phyloP scores from a whole-genome alignment of 2,797 vertebrate species.

The Rhincodon typus region DNA sequence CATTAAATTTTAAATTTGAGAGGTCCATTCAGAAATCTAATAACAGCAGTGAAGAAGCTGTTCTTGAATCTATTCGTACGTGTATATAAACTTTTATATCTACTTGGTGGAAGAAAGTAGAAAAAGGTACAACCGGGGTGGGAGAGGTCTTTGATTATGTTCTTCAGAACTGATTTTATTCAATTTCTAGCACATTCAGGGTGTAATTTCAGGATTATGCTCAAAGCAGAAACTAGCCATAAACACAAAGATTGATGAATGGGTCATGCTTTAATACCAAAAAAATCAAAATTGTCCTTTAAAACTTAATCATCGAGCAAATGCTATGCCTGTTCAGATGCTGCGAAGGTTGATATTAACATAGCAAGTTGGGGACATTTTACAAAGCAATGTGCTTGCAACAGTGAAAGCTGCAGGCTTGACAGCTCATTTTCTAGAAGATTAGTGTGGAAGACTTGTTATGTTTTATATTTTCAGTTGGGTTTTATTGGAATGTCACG shows the following conservation, averaged over 20 bases:
- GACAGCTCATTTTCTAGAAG: neutral
- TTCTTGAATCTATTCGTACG: too few relatives aligned
- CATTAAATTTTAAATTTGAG: too few relatives aligned
- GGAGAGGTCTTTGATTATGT: too few relatives aligned
- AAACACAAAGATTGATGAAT: neutral
- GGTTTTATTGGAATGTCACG: neutral
- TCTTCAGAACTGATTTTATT: too few relatives aligned
- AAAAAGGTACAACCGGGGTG: too few relatives aligned
- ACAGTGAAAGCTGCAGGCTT: neutral
- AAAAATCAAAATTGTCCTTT: neutral
- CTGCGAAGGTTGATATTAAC: neutral
- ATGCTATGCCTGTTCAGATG: neutral
- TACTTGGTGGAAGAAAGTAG: too few relatives aligned
- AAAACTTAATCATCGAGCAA: neutral
- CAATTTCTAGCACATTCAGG: neutral
- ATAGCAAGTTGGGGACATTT: neutral
- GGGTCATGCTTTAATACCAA: neutral
- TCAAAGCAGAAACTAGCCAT: neutral
- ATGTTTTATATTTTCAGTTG: neutral
- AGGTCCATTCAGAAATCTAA: too few relatives aligned
- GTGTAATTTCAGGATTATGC: neutral
- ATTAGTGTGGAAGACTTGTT: neutral
- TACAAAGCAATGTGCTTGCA: neutral
- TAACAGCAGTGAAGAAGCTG: too few relatives aligned
- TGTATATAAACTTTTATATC: too few relatives aligned